Percentiles rank a stretch among this genome's conserved stretches.
Evolutionary conservation across 1,140 invertebrate species (phyloP).

Genomic region (Meteorus sp.): DNA sequence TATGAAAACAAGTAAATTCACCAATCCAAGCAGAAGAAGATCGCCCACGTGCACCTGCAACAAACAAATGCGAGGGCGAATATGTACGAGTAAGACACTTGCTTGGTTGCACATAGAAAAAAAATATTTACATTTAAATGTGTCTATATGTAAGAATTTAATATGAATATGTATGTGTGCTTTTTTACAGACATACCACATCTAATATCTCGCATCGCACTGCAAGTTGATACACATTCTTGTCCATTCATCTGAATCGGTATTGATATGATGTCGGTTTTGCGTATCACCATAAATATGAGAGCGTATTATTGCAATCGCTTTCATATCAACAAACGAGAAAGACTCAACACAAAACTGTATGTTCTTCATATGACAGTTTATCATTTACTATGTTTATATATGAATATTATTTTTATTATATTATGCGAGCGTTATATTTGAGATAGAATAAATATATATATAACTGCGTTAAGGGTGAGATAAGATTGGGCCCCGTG

Average conservation of each 20-base stretch:
- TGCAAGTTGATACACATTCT: conserved; percentile 23
- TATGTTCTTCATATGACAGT: no score
- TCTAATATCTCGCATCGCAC: background rate
- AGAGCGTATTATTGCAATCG: no score
- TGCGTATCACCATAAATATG: no score
- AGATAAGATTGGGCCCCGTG: no score
- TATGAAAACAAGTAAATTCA: background rate
- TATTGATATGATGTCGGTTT: background rate
- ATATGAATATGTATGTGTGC: background rate
- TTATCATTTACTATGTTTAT: no score
- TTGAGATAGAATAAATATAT: no score
- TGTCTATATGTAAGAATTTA: background rate
- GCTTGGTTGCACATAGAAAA: background rate
- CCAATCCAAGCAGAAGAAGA: background rate
- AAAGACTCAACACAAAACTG: no score
- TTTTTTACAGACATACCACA: background rate
- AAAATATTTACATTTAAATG: background rate
- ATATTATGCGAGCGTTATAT: no score
- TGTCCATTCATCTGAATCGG: conserved; percentile 21
- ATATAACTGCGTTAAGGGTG: no score
- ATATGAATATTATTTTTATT: no score
- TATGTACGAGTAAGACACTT: background rate
- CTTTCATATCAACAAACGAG: background rate
- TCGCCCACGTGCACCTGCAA: conserved; percentile 39
- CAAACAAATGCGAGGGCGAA: background rate